Percentiles rank a stretch among this genome's conserved stretches.
Evolutionary conservation across 2,888 invertebrate genomes (phyloP).

Genomic region (Brachyopa scutellaris): DNA sequence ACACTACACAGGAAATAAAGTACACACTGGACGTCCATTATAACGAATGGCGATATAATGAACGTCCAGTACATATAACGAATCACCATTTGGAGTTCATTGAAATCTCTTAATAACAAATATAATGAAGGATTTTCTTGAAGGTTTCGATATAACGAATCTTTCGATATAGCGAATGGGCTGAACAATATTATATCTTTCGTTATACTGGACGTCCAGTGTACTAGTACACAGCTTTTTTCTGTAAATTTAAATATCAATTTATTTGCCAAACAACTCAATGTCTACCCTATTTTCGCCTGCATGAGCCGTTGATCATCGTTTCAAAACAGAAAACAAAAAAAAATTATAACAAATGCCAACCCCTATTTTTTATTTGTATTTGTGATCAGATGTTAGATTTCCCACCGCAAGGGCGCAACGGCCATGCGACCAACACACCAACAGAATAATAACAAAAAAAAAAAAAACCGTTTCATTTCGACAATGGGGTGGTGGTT

Average conservation of each 20-base stretch:
- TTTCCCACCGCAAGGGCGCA: conserved; percentile 77
- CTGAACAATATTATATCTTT: too few species aligned
- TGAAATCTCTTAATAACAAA: too few species aligned
- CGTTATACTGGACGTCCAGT: too few species aligned
- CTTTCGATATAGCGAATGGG: too few species aligned
- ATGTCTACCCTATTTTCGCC: conserved; percentile 22
- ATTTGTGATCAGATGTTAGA: conserved; percentile 81
- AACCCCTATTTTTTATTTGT: conserved; percentile 43
- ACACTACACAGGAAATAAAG: too few species aligned
- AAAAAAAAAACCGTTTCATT: conserved; percentile 63
- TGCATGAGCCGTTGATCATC: conserved; percentile 50
- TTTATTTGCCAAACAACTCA: conserved; percentile 5
- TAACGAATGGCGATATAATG: too few species aligned
- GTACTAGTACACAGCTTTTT: too few species aligned
- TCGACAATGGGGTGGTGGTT: conserved; percentile 72
- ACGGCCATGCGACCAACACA: conserved; percentile 54
- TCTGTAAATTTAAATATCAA: neutral
- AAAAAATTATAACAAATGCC: conserved; percentile 46
- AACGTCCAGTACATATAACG: too few species aligned
- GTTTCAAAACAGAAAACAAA: conserved; percentile 23
- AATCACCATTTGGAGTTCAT: too few species aligned
- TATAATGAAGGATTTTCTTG: too few species aligned
- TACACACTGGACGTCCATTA: too few species aligned
- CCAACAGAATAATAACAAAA: conserved; percentile 31
- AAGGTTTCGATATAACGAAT: too few species aligned